Conservation (phyloP, 2,797 vertebrate genomes). For the Psittacula echo region DNA sequence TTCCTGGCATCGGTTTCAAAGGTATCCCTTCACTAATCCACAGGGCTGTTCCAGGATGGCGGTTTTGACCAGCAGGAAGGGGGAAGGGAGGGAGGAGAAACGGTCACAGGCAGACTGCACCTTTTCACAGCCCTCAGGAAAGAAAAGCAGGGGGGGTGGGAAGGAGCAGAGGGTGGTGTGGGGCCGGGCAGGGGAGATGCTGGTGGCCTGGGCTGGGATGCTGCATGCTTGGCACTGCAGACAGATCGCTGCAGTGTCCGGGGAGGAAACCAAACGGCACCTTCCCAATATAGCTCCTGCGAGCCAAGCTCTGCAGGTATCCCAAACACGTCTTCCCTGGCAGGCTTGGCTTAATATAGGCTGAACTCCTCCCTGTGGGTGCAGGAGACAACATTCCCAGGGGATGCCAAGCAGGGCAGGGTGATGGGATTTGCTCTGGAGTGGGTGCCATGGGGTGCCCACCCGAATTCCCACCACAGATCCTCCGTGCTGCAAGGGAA, state of each 20-base stretch:
- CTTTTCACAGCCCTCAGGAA: slow-evolving; percentile 57
- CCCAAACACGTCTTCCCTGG: not conserved
- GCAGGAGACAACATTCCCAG: accelerated
- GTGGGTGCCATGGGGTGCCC: accelerated
- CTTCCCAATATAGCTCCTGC: slow-evolving; percentile 36
- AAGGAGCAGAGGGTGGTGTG: not conserved
- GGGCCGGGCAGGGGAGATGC: not conserved
- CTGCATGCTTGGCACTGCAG: not conserved
- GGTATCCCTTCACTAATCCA: slow-evolving; percentile 72
- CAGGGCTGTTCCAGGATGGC: slow-evolving; percentile 67
- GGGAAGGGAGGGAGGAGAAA: slow-evolving; percentile 57
- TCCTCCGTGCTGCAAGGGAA: not conserved
- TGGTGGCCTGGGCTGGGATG: not conserved
- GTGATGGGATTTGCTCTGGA: not conserved
- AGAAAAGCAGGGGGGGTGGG: not conserved
- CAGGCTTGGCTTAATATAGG: not conserved
- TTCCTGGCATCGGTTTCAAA: slow-evolving; percentile 74
- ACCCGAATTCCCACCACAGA: accelerated
- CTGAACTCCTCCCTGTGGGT: accelerated
- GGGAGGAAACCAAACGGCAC: not conserved
- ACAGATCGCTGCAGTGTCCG: not conserved
- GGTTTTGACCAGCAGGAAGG: slow-evolving; percentile 71
- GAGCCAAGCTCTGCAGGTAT: not conserved
- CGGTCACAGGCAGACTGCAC: slow-evolving; percentile 61
- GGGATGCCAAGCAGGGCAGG: not conserved